A percentile compares a stretch with the other conserved stretches of the same genome.
These are phyloP conservation scores for honey bee (Apis mellifera) DNA, from an alignment of 1,140 invertebrate species.

Conservation along the genomic window Amel_HAv3.1 CM009941.2:8138501-8139000, in stretches of 20 bases:
- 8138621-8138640: slow-evolving; percentile 5
- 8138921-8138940: too few species aligned
- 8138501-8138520: background rate
- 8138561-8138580: background rate
- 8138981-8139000: too few species aligned
- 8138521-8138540: background rate
- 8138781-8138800: too few species aligned
- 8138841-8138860: too few species aligned
- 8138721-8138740: background rate
- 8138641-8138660: background rate
- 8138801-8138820: too few species aligned
- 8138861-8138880: too few species aligned
- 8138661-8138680: background rate
- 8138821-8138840: too few species aligned
- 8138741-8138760: background rate
- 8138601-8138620: background rate
- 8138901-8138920: too few species aligned
- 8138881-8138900: too few species aligned
- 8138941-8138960: too few species aligned
- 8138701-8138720: background rate
- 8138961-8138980: too few species aligned
- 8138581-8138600: background rate
- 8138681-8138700: background rate
- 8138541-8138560: background rate
- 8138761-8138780: too few species aligned